These are phyloP conservation scores for Pogonomyrmex californicus DNA, from an alignment of 1,140 invertebrate genomes.

Conservation along the genomic window DNA sequence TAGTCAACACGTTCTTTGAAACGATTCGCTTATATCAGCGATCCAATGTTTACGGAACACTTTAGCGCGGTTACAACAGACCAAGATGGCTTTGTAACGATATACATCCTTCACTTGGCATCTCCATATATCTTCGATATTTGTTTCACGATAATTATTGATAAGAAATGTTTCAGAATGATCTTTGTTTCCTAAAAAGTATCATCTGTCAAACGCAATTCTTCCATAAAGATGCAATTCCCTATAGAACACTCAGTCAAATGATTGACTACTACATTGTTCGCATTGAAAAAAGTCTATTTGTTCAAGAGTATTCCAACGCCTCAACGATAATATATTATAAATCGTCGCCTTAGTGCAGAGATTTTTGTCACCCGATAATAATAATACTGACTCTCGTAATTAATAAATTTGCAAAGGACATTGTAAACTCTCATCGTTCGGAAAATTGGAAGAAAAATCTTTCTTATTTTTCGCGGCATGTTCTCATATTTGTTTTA, in stretches of 20 bases:
- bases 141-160: conserved; percentile 80
- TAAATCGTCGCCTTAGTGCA: conserved; percentile 84
- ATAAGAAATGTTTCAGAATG: conserved; percentile 76
- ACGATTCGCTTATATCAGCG: conserved; percentile 81
- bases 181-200: conserved; percentile 77
- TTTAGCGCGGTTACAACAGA: conserved; percentile 77
- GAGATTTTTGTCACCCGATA: conserved; percentile 85
- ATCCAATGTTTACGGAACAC: conserved; percentile 85
- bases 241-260: conserved; percentile 10
- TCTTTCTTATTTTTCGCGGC: conserved; percentile 79
- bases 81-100: conserved; percentile 84
- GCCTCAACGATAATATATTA: conserved; percentile 77
- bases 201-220: conserved; percentile 77
- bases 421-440: conserved; percentile 85
- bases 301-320: conserved; percentile 80
- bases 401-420: conserved; percentile 82
- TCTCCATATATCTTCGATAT: conserved; percentile 81
- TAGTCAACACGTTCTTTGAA: conserved; percentile 72
- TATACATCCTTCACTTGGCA: conserved; percentile 78
- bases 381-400: conserved; percentile 78
- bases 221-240: conserved; percentile 50
- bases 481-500: conserved; percentile 82
- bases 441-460: conserved; percentile 80
- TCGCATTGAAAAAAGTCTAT: conserved; percentile 75
- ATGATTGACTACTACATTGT: conserved; percentile 31